phyloP scores from a whole-genome alignment of 2,113 vertebrate genomes.

The Hylia prasina region DNA sequence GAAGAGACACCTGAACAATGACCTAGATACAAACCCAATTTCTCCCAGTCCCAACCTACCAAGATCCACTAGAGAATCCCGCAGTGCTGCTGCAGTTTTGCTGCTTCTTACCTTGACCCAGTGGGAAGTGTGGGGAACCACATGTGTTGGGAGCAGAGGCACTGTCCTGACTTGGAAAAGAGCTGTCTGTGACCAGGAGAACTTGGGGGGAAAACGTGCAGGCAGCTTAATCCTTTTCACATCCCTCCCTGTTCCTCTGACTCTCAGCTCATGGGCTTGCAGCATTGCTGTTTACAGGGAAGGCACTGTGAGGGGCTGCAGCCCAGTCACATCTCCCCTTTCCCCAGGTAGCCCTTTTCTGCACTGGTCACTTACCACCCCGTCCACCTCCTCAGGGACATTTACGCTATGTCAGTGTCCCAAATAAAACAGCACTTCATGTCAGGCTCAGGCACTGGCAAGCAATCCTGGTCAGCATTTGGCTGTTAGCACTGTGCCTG shows the following conservation, averaged over 20 bases:
- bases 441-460: background rate
- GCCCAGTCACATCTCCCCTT: background rate
- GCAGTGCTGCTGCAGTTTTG: background rate
- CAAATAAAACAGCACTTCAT: background rate
- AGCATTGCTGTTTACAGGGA: rapidly evolving
- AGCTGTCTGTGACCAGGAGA: background rate
- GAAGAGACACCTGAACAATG: background rate
- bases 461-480: background rate
- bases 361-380: background rate
- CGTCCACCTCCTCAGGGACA: rapidly evolving
- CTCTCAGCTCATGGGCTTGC: background rate
- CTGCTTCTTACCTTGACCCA: background rate
- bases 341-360: background rate
- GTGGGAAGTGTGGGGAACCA: background rate
- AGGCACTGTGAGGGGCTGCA: background rate
- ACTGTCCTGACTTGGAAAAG: background rate
- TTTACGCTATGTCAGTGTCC: background rate
- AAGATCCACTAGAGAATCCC: background rate
- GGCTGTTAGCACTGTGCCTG: background rate
- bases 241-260: background rate
- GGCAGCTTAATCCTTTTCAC: background rate
- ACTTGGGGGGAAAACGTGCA: background rate
- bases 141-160: background rate
- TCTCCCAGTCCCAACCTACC: background rate
- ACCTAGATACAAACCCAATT: background rate